A percentile compares a stretch with the other conserved stretches of the same genome.
phyloP scores from a whole-genome alignment of 2,888 invertebrate species.

The Campoplex nolae region DNA sequence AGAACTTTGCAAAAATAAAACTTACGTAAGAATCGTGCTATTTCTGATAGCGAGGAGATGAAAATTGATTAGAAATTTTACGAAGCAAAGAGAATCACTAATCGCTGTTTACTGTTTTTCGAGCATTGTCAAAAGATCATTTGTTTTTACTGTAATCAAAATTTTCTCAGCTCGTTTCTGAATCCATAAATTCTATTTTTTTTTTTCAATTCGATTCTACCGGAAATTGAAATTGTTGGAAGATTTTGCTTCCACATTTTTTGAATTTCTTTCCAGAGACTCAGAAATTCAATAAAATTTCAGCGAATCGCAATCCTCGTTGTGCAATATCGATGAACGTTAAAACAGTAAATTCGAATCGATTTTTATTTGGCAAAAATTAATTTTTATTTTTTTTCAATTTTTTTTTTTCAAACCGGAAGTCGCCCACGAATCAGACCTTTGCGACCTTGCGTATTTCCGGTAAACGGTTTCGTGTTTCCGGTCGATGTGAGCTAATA shows the following conservation, averaged over 20 bases:
- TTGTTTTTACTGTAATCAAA: too few relatives aligned
- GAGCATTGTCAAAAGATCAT: neutral
- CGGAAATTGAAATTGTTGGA: neutral
- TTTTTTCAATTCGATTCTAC: neutral
- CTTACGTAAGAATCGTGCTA: neutral
- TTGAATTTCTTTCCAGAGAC: neutral
- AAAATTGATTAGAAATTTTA: neutral
- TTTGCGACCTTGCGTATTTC: slow-evolving; percentile 49
- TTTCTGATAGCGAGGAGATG: neutral
- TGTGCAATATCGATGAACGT: neutral
- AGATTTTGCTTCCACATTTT: neutral
- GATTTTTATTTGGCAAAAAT: neutral
- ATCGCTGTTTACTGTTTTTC: too few relatives aligned
- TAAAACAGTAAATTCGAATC: neutral
- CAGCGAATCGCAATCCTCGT: neutral
- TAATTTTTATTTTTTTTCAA: neutral
- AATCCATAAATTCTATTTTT: too few relatives aligned
- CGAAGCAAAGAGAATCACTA: too few relatives aligned
- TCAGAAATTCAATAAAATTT: neutral
- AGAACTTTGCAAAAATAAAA: too few relatives aligned
- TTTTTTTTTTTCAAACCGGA: slow-evolving; percentile 21
- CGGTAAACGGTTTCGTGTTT: slow-evolving; percentile 59
- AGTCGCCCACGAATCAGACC: slow-evolving; percentile 39
- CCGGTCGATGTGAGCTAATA: slow-evolving; percentile 54
- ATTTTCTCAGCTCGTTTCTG: too few relatives aligned